Evolutionary conservation across 2,888 invertebrate genomes (phyloP), one percentile per base, ranked within the genome.

Genomic region (Agriopis leucophaearia): DNA sequence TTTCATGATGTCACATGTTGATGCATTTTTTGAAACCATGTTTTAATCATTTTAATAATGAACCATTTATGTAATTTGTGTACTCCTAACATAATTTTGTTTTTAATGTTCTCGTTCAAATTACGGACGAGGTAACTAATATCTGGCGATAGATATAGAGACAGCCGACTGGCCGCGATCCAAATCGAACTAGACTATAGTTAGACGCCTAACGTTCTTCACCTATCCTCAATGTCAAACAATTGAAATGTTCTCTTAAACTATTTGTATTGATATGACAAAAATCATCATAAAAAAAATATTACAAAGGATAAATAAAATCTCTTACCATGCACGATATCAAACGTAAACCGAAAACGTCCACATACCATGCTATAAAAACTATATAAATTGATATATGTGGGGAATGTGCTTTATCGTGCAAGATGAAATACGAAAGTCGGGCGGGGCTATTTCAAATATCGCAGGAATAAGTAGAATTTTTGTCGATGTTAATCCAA

Each of bases 81-180:
- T 42, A 18, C 13, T 44, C 27, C 47, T 61, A 8, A 3, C 8
- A 44, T 48, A 48, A 10, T 48, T 52, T 45, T n/a, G 59, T 60
- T 58, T 71, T 64, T 65, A 65, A 65, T 63, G 59, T 61, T 63
- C 54, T 54, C 68, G 62, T 69, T 70, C 67, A 71, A 72, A 74
- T 68, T 70, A 62, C 72, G 67, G 54, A 45, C 61, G 66, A 72
- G 67, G 67, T 68, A 71, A 66, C 69, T 74, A 69, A 71, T 75
- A 67, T 65, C 42, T 71, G 74, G 73, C 73, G 70, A 72, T 77
- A 74, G 75, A 75, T 79, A 78, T 75, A 80, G 79, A 75, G 75
- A 78, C 77, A 74, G 78, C 79, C 71, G 73, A 69, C 77, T 89
- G 88, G 88, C 85, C 73, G 66, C 64, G 66, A 67, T 84, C 89